Evolutionary conservation across 2,113 vertebrate genomes (phyloP).

Genomic region (Rhadina sibilatrix): DNA sequence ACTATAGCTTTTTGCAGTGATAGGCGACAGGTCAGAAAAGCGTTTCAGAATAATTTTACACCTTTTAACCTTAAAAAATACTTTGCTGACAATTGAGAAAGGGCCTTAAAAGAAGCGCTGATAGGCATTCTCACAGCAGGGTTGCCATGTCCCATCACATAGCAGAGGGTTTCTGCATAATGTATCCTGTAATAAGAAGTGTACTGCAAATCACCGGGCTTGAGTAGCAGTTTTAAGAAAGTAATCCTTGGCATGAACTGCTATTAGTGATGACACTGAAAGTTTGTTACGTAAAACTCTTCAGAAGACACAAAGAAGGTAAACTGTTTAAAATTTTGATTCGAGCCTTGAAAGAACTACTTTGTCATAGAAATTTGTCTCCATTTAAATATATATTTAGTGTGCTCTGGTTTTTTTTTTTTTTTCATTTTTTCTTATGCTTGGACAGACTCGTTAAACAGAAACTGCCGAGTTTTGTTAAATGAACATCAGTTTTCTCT

Average conservation of each 20-base stretch:
- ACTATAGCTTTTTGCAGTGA: slow-evolving; percentile 79
- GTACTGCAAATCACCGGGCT: slow-evolving; percentile 70
- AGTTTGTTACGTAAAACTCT: slow-evolving; percentile 77
- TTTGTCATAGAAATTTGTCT: slow-evolving; percentile 44
- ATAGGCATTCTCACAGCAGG: slow-evolving; percentile 83
- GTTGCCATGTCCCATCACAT: slow-evolving; percentile 79
- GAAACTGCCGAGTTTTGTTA: slow-evolving; percentile 6
- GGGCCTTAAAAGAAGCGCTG: slow-evolving; percentile 85
- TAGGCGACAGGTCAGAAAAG: slow-evolving; percentile 86
- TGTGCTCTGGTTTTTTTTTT: not conserved
- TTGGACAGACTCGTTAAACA: slow-evolving; percentile 40
- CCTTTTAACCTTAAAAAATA: slow-evolving; percentile 90
- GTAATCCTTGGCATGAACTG: slow-evolving; percentile 71
- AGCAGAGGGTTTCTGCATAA: slow-evolving; percentile 80
- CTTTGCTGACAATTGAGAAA: slow-evolving; percentile 86
- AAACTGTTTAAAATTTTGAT: slow-evolving; percentile 72
- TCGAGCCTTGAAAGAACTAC: slow-evolving; percentile 32
- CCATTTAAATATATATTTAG: slow-evolving; percentile 55
- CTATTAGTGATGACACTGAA: slow-evolving; percentile 77
- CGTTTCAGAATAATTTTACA: slow-evolving; percentile 90
- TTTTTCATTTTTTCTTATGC: slow-evolving; percentile 42
- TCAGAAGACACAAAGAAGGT: slow-evolving; percentile 66
- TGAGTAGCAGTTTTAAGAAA: slow-evolving; percentile 72
- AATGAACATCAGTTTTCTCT: slow-evolving; percentile 34
- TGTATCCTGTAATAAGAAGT: slow-evolving; percentile 78